Base-by-base conservation (phyloP, 2,888 invertebrate species). In the Strigamia crassipes region DNA sequence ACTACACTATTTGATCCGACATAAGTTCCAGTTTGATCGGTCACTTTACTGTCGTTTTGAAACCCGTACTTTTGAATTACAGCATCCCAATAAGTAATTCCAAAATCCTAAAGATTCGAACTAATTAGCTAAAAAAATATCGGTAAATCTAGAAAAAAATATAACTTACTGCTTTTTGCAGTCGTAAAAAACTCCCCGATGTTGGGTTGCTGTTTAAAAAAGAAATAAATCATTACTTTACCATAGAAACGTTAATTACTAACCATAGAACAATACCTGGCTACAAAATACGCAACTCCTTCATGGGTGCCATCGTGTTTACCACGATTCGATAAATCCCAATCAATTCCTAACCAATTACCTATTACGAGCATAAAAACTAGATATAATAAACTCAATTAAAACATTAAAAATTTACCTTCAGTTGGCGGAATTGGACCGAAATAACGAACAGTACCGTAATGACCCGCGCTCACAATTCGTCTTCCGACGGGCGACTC, bases 311-410 rank as follows among this genome's bases (percentile, higher is more conserved):
- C 99, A 89, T 96, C 92, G 87, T 99, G 98, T 88, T 96, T 97
- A 1, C 99, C 99, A 85, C 98, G 90, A 9, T 89, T 88, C 3
- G 92, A 90, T 86, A 96, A 93, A 87, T 99, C 98, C 98, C 98
- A 99, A 87, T 99, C 98, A n/a, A 99, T 91, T 0, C 99, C 99
- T 82, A 96, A 90, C 98, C 97, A 98, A 41, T 89, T 87, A 73
- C 94, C 94, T 87, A 66, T 10, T 15, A 80, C 23, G 18, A 78
- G 27, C 56, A 56, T 4, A 56, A 51, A 56, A 78, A 78, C 18
- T 41, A 12, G 38, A n/a, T 78, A 78, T 27, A 27, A 1, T 27
- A 27, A 27, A 78, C 13, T 18, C 10, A 3, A 42, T 31, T 2
- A 13, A 41, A 42, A 42, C 77, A n/a, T 77, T 4, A 34, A n/a